Base-by-base conservation (phyloP, 2,113 vertebrate genomes). In the Oophaga pumilio region DNA sequence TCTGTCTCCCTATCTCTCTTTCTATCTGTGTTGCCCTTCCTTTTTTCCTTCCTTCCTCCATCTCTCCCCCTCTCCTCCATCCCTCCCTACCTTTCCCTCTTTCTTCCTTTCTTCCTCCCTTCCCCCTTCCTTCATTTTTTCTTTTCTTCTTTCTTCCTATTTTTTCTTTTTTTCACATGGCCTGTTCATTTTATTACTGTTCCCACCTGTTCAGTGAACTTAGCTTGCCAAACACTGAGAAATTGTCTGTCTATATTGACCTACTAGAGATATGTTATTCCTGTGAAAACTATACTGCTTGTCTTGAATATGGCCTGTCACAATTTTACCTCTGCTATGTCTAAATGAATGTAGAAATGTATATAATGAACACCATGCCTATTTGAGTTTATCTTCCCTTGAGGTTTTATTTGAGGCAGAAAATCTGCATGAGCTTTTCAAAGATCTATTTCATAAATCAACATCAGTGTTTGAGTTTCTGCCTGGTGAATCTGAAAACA, bases 391-490 rank as follows among this genome's bases (percentile, higher is more conserved):
- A 68, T 88, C 18, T 76, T 76, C 87, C 80, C 80, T 84, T 66
- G 80, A 76, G 87, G 73, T 64, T 88, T 77, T 77, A 84, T 57
- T 76, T 82, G 62, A 84, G 79, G 81, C 80, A 88, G 71, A 88
- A 82, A 84, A 88, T 88, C 87, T 88, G 87, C 81, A 88, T 88
- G 80, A 88, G 87, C 80, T 88, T 69, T 74, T 80, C 80, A 84
- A 64, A 88, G 87, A 88, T 88, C 87, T 64, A 77, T 88, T 88
- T 77, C 87, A 77, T 88, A 88, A 88, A 88, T 88, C 87, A 88
- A 88, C 87, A 88, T 88, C 87, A 88, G 87, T 88, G 87, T 84
- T 88, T 88, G 87, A 88, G 69, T 88, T 88, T 88, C 81, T 88
- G 71, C 80, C 83, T 88, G 80, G 80, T 83, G 80, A 88, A 88